phyloP scores from a whole-genome alignment of 2,888 invertebrate species.

The Abrostola triplasia region DNA sequence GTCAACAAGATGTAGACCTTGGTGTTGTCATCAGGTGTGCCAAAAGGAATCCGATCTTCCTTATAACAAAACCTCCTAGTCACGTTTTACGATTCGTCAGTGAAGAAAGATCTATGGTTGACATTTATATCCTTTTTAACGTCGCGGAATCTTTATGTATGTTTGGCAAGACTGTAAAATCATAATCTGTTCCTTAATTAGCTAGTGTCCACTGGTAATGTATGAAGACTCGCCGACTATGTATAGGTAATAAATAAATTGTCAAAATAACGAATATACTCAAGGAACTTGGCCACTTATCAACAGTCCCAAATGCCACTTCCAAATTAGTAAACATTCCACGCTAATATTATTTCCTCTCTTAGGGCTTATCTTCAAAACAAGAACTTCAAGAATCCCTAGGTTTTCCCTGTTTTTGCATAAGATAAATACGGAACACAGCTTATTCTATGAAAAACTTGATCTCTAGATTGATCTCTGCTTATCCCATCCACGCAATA shows the following conservation, averaged over 20 bases:
- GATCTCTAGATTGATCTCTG: constrained; percentile 63
- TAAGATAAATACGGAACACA: constrained; percentile 56
- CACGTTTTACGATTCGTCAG: no score
- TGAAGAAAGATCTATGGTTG: no score
- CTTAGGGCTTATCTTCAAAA: constrained; percentile 31
- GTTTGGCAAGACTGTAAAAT: no score
- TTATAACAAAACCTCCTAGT: no score
- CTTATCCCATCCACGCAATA: constrained; percentile 75
- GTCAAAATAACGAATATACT: neutral
- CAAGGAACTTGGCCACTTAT: neutral
- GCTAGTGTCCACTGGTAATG: no score
- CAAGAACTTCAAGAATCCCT: constrained; percentile 19
- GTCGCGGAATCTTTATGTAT: no score
- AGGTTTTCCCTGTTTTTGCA: constrained; percentile 42
- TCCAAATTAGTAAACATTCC: constrained; percentile 1
- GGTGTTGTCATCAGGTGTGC: no score
- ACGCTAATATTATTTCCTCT: constrained; percentile 15
- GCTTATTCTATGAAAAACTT: constrained; percentile 71
- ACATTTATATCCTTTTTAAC: no score
- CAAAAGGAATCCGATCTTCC: no score
- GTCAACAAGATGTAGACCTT: no score
- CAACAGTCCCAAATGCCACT: neutral
- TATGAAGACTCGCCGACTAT: no score
- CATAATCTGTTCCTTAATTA: neutral
- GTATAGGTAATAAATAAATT: neutral